Base-by-base conservation (phyloP, 1,140 invertebrate species). In the Orius insidiosus region DNA sequence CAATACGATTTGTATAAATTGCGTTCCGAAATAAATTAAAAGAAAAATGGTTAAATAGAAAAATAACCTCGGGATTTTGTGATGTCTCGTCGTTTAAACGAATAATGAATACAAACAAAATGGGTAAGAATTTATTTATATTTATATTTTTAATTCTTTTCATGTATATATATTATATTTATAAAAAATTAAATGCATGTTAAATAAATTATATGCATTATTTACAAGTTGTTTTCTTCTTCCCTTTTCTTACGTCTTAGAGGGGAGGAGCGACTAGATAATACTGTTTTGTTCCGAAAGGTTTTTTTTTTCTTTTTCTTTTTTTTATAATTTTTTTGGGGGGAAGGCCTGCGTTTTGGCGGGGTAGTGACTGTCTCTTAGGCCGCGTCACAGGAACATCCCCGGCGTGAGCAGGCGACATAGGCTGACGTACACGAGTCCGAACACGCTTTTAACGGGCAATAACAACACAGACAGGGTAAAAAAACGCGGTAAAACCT, bases 391-490 rank as follows among this genome's bases (percentile, higher is more conserved):
- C 75, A 77, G 19, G 65, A 59, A 55, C 78, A 80, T 47, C 82
- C 81, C 53, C 78, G 74, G 41, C 73, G 70, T 7, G 74, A 73
- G 61, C 79, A 78, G 51, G 76, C 70, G 49, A 81, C 80, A 65
- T 93, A 90, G 56, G 78, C 79, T 52, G 72, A 69, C 60, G 87
- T 86, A 62, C 79, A 79, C 42, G 76, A 65, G 47, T 75, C 72
- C 51, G 87, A 75, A 61, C 76, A 80, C 18, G 78, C 83, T 57
- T 78, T 74, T 59, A 89, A 71, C 45, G 89, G 89, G 84, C 85
- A 92, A 65, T 94, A 94, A 59, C 83, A 81, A 62, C 81, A 78
- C 48, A 94, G 69, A 64, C 88, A 93, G 50, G 89, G 89, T 62
- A 94, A 70, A 52, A 78, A 69, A 85, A 62, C 31, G 85, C 72